Conservation (phyloP, 2,797 vertebrate species). For the Acomys russatus region DNA sequence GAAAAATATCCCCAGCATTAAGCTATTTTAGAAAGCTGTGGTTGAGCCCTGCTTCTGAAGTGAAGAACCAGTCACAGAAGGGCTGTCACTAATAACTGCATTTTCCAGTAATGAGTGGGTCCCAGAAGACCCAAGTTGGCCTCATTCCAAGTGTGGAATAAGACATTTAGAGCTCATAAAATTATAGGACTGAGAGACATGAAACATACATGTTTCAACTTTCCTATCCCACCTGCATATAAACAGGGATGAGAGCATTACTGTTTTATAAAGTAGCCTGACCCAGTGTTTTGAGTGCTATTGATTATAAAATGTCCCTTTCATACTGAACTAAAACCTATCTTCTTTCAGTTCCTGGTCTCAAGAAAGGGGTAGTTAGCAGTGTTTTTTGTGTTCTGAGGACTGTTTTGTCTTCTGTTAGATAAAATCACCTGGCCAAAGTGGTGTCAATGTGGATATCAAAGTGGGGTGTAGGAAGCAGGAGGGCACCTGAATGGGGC, state of each 20-base stretch:
- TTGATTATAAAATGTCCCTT: neutral
- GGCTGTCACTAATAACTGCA: neutral
- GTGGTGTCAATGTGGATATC: neutral
- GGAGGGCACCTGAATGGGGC: neutral
- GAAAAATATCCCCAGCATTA: slow-evolving; percentile 66
- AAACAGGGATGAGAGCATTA: neutral
- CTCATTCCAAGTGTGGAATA: neutral
- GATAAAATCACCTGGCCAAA: neutral
- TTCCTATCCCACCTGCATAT: neutral
- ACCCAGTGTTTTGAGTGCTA: neutral
- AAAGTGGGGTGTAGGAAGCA: neutral
- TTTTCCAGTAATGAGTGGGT: neutral
- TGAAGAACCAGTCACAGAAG: slow-evolving; percentile 26
- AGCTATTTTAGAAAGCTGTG: slow-evolving; percentile 64
- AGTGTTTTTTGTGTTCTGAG: neutral
- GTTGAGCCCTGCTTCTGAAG: slow-evolving; percentile 58
- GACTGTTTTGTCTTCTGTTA: neutral
- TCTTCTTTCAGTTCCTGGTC: slow-evolving; percentile 7
- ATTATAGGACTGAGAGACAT: neutral
- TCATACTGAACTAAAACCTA: slow-evolving; percentile 2
- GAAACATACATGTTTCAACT: neutral
- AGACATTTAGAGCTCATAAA: slow-evolving; percentile 28
- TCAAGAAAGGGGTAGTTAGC: neutral
- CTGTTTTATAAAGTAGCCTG: neutral
- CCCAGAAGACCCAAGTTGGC: neutral